A percentile compares a stretch with the other conserved stretches of the same genome.
Evolutionary conservation across 2,888 invertebrate genomes (phyloP).

Genomic region (Cacoxenus indagator): DNA sequence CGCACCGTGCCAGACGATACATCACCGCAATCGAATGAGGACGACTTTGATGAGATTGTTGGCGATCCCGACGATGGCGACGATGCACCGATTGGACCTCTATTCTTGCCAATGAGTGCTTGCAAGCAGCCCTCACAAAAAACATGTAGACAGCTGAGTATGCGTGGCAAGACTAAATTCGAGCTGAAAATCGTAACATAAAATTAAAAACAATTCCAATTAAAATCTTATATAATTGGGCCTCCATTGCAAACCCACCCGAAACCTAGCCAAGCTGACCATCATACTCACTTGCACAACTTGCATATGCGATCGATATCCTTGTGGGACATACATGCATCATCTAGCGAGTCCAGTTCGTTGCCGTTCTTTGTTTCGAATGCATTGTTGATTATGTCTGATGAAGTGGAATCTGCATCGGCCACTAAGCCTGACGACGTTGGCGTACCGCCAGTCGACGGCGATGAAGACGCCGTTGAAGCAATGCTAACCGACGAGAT

Average conservation of each 20-base stretch:
- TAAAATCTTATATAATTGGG: background rate
- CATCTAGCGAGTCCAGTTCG: slow-evolving; percentile 69
- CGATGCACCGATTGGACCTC: slow-evolving; percentile 75
- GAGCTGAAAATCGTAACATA: no score
- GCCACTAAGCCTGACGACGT: slow-evolving; percentile 51
- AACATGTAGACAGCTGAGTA: slow-evolving; percentile 93
- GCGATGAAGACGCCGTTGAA: slow-evolving; percentile 45
- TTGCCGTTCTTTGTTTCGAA: slow-evolving; percentile 63
- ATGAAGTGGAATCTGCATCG: slow-evolving; percentile 52
- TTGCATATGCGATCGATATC: slow-evolving; percentile 75
- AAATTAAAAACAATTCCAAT: background rate
- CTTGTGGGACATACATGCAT: slow-evolving; percentile 60
- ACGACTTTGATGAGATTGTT: slow-evolving; percentile 43
- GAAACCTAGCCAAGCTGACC: no score
- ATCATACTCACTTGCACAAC: slow-evolving; percentile 75
- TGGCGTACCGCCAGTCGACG: slow-evolving; percentile 38
- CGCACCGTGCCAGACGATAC: slow-evolving; percentile 32
- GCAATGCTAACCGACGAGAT: slow-evolving; percentile 49
- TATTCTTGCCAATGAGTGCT: slow-evolving; percentile 78
- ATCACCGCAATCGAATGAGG: slow-evolving; percentile 58
- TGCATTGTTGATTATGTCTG: slow-evolving; percentile 50
- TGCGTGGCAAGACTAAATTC: slow-evolving; percentile 85
- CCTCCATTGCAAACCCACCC: background rate
- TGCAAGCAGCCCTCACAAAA: slow-evolving; percentile 94
- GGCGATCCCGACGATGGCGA: slow-evolving; percentile 72